Evolutionary conservation across 1,140 invertebrate species (phyloP).

Genomic region (Ips nitidus): DNA sequence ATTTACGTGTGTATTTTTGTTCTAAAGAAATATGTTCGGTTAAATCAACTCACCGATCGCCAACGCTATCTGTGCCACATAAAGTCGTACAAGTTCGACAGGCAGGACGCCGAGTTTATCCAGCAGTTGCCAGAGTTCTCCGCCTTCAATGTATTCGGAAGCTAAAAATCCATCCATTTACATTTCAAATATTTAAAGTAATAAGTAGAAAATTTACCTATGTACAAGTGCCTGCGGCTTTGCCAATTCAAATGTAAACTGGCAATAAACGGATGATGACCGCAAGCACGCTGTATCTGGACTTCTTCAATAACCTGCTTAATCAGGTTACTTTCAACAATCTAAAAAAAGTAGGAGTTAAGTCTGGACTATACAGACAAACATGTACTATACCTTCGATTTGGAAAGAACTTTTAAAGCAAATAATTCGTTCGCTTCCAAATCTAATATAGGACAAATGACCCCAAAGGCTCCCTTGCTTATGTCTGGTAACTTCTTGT

Average conservation of each 20-base stretch:
- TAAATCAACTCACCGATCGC: slow-evolving; percentile 68
- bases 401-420: slow-evolving; percentile 83
- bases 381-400: slow-evolving; percentile 59
- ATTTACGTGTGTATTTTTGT: neutral
- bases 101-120: slow-evolving; percentile 70
- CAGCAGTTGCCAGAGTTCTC: slow-evolving; percentile 75
- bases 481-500: slow-evolving; percentile 67
- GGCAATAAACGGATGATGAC: slow-evolving; percentile 85
- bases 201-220: slow-evolving; percentile 64
- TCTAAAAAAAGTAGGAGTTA: slow-evolving; percentile 51
- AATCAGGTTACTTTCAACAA: slow-evolving; percentile 75
- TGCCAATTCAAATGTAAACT: slow-evolving; percentile 80
- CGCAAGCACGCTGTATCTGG: slow-evolving; percentile 76
- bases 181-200: neutral
- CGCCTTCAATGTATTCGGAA: slow-evolving; percentile 77
- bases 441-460: slow-evolving; percentile 75
- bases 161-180: slow-evolving; percentile 57
- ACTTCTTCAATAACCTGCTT: slow-evolving; percentile 86
- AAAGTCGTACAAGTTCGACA: slow-evolving; percentile 74
- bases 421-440: slow-evolving; percentile 62
- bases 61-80: slow-evolving; percentile 80
- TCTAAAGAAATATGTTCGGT: slow-evolving; percentile 1
- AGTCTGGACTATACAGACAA: neutral
- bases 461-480: slow-evolving; percentile 83
- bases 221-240: slow-evolving; percentile 77